phyloP scores from a whole-genome alignment of 2,113 vertebrate genomes.

The Caloenas nicobarica region DNA sequence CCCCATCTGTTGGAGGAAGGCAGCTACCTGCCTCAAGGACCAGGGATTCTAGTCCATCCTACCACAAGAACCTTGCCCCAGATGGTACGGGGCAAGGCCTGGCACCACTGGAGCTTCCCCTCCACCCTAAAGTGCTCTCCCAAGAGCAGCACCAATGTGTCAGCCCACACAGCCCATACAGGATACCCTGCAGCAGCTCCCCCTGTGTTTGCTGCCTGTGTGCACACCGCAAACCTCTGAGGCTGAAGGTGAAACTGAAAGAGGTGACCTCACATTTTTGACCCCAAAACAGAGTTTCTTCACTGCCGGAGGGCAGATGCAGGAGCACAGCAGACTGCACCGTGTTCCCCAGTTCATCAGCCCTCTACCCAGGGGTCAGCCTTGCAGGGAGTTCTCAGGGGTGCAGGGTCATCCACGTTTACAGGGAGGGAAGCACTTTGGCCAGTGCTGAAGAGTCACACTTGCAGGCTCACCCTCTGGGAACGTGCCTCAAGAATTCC shows the following conservation, averaged over 20 bases:
- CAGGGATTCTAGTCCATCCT: not conserved
- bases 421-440: not conserved
- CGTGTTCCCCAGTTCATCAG: fast-evolving
- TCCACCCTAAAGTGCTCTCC: no score
- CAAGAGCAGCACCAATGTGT: fast-evolving
- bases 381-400: not conserved
- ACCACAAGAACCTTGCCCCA: fast-evolving
- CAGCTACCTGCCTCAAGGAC: not conserved
- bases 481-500: not conserved
- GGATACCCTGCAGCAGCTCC: not conserved
- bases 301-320: not conserved
- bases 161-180: fast-evolving
- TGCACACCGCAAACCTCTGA: not conserved
- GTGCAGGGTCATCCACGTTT: fast-evolving
- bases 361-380: not conserved
- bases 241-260: not conserved
- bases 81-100: fast-evolving
- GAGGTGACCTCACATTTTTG: not conserved
- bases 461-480: not conserved
- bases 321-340: fast-evolving
- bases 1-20: not conserved
- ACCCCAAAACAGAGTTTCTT: not conserved
- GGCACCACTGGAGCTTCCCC: not conserved
- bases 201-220: fast-evolving
- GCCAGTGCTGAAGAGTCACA: not conserved